Evolutionary conservation across 2,113 vertebrate species (phyloP), one percentile per base, ranked within the genome.

Genomic region (Lepus timidus): DNA sequence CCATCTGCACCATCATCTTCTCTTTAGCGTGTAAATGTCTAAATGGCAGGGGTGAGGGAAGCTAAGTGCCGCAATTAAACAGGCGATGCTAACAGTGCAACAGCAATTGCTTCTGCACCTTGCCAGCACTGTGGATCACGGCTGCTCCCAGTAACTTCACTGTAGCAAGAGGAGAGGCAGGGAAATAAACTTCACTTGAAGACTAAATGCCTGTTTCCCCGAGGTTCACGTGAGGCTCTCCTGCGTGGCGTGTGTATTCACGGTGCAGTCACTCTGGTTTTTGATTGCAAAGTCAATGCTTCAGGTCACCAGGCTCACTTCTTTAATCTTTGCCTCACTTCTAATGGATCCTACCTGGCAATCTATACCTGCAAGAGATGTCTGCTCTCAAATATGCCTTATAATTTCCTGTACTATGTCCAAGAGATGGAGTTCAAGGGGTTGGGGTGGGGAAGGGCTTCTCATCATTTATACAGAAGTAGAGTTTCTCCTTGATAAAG

Each of bases 11-110:
- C 83, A 39, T 95, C 85, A 44, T 67, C 65, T 8, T 88, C 29
- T 81, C 88, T 81, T 83, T 25, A 87, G 61, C 52, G 61, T 78
- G 1, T 91, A 78, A 67, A 81, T 88, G 75, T 91, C 70, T 91
- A 51, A 80, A 83, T 5, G 20, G 31, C 75, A 71, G 61, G 10
- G 31, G 5, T 0, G 1, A 64, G 33, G 44, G 55, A 25, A 73
- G 13, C 29, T 23, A 84, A 68, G 12, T 62, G 36, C 11, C 64
- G 14, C 25, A 19, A 6, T 79, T 86, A 67, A 68, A 68, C 20
- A 58, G 25, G 31, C 25, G n/a, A 64, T 82, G 29, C 12, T 20
- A 23, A 1, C 7, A 65, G 81, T 27, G 25, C 51, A 91, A 64
- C 33, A 86, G 65, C 33, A 86, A 44, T 65, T n/a, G 29, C 31